Conservation (phyloP, 1,140 invertebrate genomes). For the Nixonia krombeini region DNA sequence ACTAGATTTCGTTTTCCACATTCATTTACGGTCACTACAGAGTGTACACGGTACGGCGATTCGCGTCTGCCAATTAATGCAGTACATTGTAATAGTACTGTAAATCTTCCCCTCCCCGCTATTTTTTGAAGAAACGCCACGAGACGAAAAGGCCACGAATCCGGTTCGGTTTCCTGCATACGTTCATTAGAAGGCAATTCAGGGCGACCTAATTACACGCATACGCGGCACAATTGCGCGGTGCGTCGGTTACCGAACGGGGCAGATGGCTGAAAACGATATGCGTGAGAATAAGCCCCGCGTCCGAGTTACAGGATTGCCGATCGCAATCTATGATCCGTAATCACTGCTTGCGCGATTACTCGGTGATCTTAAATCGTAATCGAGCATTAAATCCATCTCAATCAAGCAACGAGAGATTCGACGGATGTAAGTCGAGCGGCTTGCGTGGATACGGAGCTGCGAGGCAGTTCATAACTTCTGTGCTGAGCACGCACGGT, state of each 20-base stretch:
- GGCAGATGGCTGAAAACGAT: neutral
- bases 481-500: neutral
- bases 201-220: neutral
- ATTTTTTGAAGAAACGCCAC: too few relatives aligned
- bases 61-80: too few relatives aligned
- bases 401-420: neutral
- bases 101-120: too few relatives aligned
- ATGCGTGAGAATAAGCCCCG: neutral
- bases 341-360: neutral
- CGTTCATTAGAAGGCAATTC: too few relatives aligned
- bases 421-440: neutral
- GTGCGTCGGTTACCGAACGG: neutral
- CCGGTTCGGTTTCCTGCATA: too few relatives aligned
- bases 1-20: too few relatives aligned
- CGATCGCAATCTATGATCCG: neutral
- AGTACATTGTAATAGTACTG: too few relatives aligned
- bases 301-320: too few relatives aligned
- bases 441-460: neutral
- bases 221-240: neutral
- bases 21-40: too few relatives aligned
- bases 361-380: neutral
- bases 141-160: too few relatives aligned
- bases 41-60: too few relatives aligned
- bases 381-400: conserved; percentile 1
- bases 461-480: conserved; percentile 1